Percentiles rank a stretch among this genome's conserved stretches.
Evolutionary conservation across 2,113 vertebrate species (phyloP).

Genomic region (Serinus canaria): DNA sequence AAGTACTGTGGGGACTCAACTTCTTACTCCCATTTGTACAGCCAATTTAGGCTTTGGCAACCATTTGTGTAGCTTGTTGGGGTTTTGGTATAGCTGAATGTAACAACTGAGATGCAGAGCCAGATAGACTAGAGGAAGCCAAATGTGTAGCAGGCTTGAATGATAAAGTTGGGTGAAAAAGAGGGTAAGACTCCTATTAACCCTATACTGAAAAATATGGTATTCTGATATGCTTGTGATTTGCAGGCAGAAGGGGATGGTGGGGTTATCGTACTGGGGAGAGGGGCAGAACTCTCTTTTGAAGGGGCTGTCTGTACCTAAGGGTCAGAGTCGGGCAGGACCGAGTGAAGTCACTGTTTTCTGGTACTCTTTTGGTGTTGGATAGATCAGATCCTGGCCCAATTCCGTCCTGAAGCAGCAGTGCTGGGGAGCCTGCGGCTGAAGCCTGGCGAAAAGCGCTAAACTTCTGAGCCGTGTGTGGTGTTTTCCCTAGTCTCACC

Average conservation of each 20-base stretch:
- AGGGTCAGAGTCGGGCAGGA: not conserved
- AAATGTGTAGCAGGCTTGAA: not conserved
- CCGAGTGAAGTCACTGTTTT: fast-evolving
- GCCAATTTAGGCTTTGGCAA: not conserved
- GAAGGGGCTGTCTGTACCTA: not conserved
- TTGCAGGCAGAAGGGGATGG: not conserved
- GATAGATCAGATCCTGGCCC: not conserved
- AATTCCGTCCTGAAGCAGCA: not conserved
- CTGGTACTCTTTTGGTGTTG: not conserved
- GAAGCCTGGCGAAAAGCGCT: fast-evolving
- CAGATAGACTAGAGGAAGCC: not conserved
- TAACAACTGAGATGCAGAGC: not conserved
- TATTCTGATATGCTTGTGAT: fast-evolving
- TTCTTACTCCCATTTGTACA: not conserved
- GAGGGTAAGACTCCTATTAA: not conserved
- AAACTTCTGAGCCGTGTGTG: not conserved
- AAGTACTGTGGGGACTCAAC: not conserved
- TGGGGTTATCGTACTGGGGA: too few species aligned
- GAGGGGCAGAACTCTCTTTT: not conserved
- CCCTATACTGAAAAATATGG: fast-evolving
- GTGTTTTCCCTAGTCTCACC: fast-evolving
- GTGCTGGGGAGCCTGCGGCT: not conserved
- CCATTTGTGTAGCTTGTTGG: not conserved
- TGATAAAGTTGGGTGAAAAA: not conserved
- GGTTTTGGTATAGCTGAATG: not conserved